These are phyloP conservation scores for Leptura quadrifasciata DNA, from an alignment of 2,888 invertebrate species.

Conservation along the genomic window DNA sequence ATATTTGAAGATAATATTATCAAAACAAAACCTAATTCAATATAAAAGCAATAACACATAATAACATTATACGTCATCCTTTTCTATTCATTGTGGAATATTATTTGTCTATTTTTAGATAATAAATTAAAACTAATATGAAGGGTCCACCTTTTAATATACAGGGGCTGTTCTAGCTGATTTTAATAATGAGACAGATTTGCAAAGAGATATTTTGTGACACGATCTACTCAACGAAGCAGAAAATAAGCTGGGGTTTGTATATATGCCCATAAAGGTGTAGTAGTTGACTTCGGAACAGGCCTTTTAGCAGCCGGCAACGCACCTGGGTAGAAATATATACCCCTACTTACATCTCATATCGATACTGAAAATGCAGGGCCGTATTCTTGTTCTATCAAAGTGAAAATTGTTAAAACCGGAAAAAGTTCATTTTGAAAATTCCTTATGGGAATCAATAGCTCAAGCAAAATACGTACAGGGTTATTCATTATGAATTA, in stretches of 20 bases:
- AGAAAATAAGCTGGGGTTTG: conserved; percentile 72
- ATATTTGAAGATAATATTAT: conserved; percentile 34
- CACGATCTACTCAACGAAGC: conserved; percentile 70
- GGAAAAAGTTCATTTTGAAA: too few relatives aligned
- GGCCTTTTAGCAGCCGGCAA: conserved; percentile 69
- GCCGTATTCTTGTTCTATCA: conserved; percentile 25
- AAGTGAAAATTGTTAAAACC: neutral
- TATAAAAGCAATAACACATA: conserved; percentile 18
- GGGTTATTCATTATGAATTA: too few relatives aligned
- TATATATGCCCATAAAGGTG: conserved; percentile 66
- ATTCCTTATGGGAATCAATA: too few relatives aligned
- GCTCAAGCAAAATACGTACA: too few relatives aligned
- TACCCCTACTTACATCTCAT: conserved; percentile 59
- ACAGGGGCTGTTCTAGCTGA: conserved; percentile 53
- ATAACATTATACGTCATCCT: conserved; percentile 38
- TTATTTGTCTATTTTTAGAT: conserved; percentile 63
- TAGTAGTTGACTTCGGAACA: conserved; percentile 64
- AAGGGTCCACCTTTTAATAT: conserved; percentile 57
- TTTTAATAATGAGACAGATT: conserved; percentile 63
- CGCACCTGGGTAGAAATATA: conserved; percentile 68
- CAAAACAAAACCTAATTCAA: conserved; percentile 33
- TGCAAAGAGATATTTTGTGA: conserved; percentile 57
- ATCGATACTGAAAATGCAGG: conserved; percentile 52
- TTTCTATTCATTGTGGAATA: conserved; percentile 52
- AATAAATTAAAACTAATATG: conserved; percentile 61